Evolutionary conservation across 1,140 invertebrate genomes (phyloP).

Genomic region (Diuraphis noxia): DNA sequence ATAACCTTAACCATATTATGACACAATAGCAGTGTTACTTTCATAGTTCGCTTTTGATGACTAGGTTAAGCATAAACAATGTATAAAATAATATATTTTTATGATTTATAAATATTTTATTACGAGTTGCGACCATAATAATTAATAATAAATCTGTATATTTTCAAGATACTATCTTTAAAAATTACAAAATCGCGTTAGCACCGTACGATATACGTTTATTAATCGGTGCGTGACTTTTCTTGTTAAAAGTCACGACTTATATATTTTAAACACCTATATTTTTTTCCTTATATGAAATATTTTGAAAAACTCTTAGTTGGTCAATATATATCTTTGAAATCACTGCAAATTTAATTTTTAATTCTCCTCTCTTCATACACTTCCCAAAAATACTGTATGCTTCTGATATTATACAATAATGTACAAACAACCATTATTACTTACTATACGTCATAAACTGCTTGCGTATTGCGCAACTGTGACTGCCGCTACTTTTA

Average conservation of each 20-base stretch:
- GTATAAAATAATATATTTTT: background rate
- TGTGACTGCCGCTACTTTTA: background rate
- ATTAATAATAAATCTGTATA: background rate
- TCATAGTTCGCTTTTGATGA: background rate
- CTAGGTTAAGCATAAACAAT: background rate
- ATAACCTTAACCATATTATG: background rate
- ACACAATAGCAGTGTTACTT: background rate
- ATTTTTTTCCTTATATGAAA: background rate
- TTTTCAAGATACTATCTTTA: background rate
- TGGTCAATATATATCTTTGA: background rate
- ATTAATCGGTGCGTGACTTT: background rate
- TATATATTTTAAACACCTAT: background rate
- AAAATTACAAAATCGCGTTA: background rate
- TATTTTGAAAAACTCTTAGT: background rate
- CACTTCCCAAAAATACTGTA: background rate
- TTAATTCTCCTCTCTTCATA: background rate
- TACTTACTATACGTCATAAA: background rate
- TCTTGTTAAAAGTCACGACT: background rate
- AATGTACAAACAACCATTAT: background rate
- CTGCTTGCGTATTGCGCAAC: background rate
- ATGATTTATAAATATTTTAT: background rate
- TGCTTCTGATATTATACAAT: background rate
- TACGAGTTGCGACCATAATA: background rate
- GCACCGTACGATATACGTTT: background rate
- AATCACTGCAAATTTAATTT: background rate